These are phyloP conservation scores for Ferrisia virgata DNA, from an alignment of 2,888 invertebrate species.

Conservation along the genomic window DNA sequence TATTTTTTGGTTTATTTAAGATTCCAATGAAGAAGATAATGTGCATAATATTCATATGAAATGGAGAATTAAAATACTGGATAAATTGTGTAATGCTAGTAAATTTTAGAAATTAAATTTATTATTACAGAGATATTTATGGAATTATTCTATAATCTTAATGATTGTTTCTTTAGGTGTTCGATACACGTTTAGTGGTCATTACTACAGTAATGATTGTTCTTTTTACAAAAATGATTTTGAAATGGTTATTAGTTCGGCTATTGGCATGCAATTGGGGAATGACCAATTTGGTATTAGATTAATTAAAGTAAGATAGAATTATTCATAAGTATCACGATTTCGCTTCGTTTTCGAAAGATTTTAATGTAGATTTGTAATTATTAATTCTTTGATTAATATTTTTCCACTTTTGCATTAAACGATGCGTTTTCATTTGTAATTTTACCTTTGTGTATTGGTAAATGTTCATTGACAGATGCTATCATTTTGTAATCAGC, in stretches of 20 bases:
- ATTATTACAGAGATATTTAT: background rate
- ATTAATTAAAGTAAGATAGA: constrained; percentile 54
- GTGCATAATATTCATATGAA: constrained; percentile 54
- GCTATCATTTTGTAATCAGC: too few relatives aligned
- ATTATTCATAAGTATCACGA: constrained; percentile 54
- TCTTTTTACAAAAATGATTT: constrained; percentile 53
- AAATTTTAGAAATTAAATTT: too few relatives aligned
- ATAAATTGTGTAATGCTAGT: constrained; percentile 53
- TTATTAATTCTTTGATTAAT: too few relatives aligned
- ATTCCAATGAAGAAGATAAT: constrained; percentile 52
- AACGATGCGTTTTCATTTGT: too few relatives aligned
- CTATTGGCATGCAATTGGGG: constrained; percentile 56
- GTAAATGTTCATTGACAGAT: too few relatives aligned
- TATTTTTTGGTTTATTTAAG: constrained; percentile 55
- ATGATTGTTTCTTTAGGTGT: constrained; percentile 53
- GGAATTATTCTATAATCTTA: too few relatives aligned
- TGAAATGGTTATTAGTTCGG: constrained; percentile 56
- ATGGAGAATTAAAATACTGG: constrained; percentile 51
- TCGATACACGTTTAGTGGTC: constrained; percentile 56
- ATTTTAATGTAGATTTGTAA: too few relatives aligned
- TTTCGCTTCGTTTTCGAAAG: constrained; percentile 51
- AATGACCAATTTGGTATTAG: constrained; percentile 54
- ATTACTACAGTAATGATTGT: constrained; percentile 56
- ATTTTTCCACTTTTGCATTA: too few relatives aligned
- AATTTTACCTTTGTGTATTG: too few relatives aligned